phyloP scores from a whole-genome alignment of 2,888 invertebrate genomes.

The Operophtera brumata region DNA sequence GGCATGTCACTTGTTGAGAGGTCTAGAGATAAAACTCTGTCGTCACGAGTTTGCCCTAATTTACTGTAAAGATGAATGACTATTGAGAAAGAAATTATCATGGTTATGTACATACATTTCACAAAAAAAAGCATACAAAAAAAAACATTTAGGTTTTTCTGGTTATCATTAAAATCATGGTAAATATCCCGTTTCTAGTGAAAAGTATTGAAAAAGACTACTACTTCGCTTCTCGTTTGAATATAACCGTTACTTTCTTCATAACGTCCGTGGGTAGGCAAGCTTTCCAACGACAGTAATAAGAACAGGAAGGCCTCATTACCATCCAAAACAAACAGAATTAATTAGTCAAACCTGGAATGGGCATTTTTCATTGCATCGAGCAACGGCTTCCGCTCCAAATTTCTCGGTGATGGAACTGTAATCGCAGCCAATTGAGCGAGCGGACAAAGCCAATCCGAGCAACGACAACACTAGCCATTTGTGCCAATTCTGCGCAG shows the following conservation, averaged over 20 bases:
- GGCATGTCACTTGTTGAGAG: background rate
- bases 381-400: constrained; percentile 77
- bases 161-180: no score
- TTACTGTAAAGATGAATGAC: no score
- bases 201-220: no score
- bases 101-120: no score
- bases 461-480: constrained; percentile 77
- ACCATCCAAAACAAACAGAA: constrained; percentile 14
- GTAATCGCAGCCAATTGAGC: constrained; percentile 79
- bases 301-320: constrained; percentile 18
- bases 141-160: no score
- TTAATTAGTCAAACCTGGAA: constrained; percentile 66
- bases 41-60: no score
- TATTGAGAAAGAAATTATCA: no score
- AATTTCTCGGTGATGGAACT: constrained; percentile 79
- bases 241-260: constrained; percentile 11
- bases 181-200: no score
- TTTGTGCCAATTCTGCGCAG: constrained; percentile 77
- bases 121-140: no score
- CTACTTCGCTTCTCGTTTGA: background rate
- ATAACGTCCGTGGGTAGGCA: background rate
- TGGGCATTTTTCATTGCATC: constrained; percentile 77
- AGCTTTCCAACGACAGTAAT: background rate
- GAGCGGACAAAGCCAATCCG: constrained; percentile 80
- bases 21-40: constrained; percentile 4